Evolutionary conservation across 2,113 vertebrate genomes (phyloP).

Genomic region (Glaucomys volans): DNA sequence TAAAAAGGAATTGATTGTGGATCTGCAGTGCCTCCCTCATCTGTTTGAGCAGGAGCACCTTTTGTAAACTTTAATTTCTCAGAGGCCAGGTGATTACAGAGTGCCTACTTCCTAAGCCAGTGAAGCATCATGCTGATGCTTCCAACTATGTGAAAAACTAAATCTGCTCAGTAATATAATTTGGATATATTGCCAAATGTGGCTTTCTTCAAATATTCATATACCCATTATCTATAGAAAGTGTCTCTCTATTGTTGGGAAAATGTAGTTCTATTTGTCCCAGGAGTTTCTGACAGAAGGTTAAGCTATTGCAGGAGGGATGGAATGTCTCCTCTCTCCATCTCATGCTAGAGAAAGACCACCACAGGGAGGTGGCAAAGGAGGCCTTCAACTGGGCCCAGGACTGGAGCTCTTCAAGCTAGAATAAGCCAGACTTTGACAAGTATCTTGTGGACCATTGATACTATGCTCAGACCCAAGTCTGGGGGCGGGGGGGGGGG

Average conservation of each 20-base stretch:
- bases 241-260: neutral
- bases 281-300: neutral
- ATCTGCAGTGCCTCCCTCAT: neutral
- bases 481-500: neutral
- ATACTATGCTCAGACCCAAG: neutral
- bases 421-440: neutral
- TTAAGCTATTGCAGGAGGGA: neutral
- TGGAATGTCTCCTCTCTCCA: neutral
- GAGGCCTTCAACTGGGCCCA: neutral
- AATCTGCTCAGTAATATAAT: neutral
- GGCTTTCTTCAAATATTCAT: constrained; percentile 12
- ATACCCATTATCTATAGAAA: neutral
- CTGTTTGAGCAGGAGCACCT: neutral
- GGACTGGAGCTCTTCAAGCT: neutral
- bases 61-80: constrained; percentile 7
- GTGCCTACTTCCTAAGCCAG: neutral
- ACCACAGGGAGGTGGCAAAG: neutral
- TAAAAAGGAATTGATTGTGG: neutral
- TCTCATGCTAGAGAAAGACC: neutral
- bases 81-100: neutral
- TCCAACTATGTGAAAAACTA: constrained; percentile 1
- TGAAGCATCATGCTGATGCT: neutral
- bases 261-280: neutral
- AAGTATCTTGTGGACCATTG: neutral
- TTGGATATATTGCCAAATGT: neutral